Evolutionary conservation across 1,140 invertebrate species (phyloP).

Genomic region (Psix sp.): DNA sequence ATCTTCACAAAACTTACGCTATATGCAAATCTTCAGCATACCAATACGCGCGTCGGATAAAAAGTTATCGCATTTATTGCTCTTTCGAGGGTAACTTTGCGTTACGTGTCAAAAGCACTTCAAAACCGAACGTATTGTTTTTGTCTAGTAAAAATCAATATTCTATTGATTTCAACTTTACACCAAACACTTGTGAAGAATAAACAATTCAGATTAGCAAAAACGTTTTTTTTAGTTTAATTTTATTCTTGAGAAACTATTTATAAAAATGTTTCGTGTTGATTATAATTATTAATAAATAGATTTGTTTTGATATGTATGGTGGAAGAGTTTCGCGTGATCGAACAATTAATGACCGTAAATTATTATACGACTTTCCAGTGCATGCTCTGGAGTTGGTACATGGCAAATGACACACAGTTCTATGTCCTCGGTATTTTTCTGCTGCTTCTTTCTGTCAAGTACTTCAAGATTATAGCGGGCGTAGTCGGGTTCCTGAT

Average conservation of each 20-base stretch:
- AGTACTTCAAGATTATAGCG: slow-evolving; percentile 77
- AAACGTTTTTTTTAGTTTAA: neutral
- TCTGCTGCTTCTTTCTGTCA: slow-evolving; percentile 85
- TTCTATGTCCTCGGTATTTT: slow-evolving; percentile 87
- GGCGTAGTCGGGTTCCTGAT: slow-evolving; percentile 77
- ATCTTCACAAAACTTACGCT: neutral
- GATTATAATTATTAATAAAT: neutral
- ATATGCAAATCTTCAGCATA: too few relatives aligned
- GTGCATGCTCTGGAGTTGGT: slow-evolving; percentile 94
- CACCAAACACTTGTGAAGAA: too few relatives aligned
- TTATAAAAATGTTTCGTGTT: neutral
- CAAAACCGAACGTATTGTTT: too few relatives aligned
- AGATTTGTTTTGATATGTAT: neutral
- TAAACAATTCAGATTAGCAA: too few relatives aligned
- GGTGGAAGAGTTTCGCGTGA: slow-evolving; percentile 16
- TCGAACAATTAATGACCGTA: slow-evolving; percentile 18
- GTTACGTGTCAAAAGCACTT: too few relatives aligned
- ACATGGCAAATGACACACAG: slow-evolving; percentile 95
- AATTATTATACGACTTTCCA: slow-evolving; percentile 66
- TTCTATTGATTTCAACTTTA: too few relatives aligned
- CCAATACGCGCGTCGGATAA: too few relatives aligned
- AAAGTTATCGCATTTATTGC: neutral
- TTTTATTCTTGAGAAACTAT: neutral
- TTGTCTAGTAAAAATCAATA: too few relatives aligned
- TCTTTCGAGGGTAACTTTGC: neutral